Percentiles rank a stretch among this genome's conserved stretches.
These are phyloP conservation scores for Alloplasta piceator DNA, from an alignment of 2,888 invertebrate genomes.

Conservation along the genomic window DNA sequence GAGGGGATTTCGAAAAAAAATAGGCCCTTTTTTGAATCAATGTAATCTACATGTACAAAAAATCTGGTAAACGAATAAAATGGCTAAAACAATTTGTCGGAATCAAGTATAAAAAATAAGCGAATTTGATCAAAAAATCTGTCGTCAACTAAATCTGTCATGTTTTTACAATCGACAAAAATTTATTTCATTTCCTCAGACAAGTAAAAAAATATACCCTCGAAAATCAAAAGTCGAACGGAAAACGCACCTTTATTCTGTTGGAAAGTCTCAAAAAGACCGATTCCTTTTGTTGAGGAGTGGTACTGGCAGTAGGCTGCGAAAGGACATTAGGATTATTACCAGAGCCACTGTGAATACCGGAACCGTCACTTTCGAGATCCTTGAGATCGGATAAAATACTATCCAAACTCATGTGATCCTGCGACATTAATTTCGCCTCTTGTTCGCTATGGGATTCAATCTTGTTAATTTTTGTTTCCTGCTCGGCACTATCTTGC, in stretches of 20 bases:
- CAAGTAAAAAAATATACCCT: not conserved
- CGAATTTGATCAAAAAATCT: no score
- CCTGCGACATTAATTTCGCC: conserved; percentile 75
- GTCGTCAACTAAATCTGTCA: no score
- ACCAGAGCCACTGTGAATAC: conserved; percentile 74
- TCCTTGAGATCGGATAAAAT: conserved; percentile 81
- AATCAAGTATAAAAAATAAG: no score
- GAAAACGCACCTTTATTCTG: conserved; percentile 91
- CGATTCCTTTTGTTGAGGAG: conserved; percentile 91
- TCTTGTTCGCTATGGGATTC: conserved; percentile 68
- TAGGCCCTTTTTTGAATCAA: no score
- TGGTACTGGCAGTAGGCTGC: conserved; percentile 79
- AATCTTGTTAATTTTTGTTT: conserved; percentile 25
- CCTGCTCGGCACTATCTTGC: conserved; percentile 63
- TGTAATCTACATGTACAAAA: no score
- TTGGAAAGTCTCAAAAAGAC: conserved; percentile 98
- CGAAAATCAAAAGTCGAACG: not conserved
- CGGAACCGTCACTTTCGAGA: conserved; percentile 75
- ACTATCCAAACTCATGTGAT: conserved; percentile 79
- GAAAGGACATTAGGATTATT: conserved; percentile 80
- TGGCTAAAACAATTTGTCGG: no score
- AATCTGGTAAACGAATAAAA: no score
- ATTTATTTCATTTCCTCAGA: no score
- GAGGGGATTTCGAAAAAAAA: no score
- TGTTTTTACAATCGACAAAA: no score